Conservation (phyloP, 2,113 vertebrate genomes). For the Ailuropoda melanoleuca region DNA sequence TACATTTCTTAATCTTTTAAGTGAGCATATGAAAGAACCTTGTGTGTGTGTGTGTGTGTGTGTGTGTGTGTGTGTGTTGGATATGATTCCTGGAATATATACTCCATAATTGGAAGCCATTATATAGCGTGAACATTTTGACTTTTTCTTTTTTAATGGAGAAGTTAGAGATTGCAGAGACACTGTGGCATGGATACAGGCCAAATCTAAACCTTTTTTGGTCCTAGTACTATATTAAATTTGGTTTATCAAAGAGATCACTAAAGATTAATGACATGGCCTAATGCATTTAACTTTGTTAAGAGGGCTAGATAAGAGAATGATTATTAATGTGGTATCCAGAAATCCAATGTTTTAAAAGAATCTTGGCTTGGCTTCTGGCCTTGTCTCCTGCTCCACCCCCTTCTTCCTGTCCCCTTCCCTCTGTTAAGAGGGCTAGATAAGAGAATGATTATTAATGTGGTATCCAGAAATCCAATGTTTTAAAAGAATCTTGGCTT, state of each 20-base stretch:
- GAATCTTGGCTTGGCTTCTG: not conserved
- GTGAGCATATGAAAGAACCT: not conserved
- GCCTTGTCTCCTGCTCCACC: not conserved
- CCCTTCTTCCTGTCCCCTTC: not conserved
- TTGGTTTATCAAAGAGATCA: not conserved
- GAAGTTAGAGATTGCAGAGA: not conserved
- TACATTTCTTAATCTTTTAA: not conserved
- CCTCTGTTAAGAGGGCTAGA: not conserved
- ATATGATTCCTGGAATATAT: not conserved
- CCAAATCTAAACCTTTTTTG: not conserved
- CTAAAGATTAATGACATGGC: not conserved
- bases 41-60: not conserved
- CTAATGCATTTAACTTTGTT: constrained; percentile 16
- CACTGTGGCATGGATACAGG: not conserved
- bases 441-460: not conserved
- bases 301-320: not conserved
- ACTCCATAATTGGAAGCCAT: not conserved
- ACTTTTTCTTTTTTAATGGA: not conserved
- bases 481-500: not conserved
- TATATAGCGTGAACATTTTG: not conserved
- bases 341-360: not conserved
- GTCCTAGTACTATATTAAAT: not conserved
- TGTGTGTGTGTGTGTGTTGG: not conserved
- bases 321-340: not conserved
- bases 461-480: not conserved